Percentiles rank a stretch among this genome's conserved stretches.
Evolutionary conservation across 2,888 invertebrate genomes (phyloP).

Genomic region (Phortica okadai): DNA sequence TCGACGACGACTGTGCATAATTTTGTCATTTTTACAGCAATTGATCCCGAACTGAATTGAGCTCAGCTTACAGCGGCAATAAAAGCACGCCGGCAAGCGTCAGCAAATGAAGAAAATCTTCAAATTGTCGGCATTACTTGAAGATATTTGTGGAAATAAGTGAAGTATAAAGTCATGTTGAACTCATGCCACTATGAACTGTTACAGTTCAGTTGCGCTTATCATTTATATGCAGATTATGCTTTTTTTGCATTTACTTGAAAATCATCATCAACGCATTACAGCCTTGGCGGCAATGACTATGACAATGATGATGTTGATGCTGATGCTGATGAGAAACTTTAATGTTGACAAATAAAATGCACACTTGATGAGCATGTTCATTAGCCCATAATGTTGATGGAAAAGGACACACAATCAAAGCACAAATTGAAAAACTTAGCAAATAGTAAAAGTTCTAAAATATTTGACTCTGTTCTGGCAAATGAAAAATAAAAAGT

Average conservation of each 20-base stretch:
- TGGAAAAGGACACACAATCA: constrained; percentile 43
- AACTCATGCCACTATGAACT: neutral
- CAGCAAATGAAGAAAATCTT: neutral
- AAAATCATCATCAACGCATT: neutral
- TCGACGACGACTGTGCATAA: constrained; percentile 48
- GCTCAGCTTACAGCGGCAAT: neutral
- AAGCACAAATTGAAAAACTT: constrained; percentile 20
- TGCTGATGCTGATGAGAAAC: no score
- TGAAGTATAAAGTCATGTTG: no score
- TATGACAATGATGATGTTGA: neutral
- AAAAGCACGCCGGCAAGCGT: neutral
- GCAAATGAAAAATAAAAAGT: neutral
- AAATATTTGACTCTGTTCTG: no score
- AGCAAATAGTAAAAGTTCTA: neutral
- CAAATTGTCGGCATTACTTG: neutral
- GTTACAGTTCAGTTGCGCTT: neutral
- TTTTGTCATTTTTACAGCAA: constrained; percentile 68
- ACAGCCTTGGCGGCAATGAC: neutral
- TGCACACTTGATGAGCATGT: constrained; percentile 52
- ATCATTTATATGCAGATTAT: constrained; percentile 20
- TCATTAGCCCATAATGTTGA: constrained; percentile 68
- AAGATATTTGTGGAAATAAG: neutral
- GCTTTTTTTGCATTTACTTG: neutral
- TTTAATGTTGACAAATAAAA: neutral
- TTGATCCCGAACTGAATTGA: constrained; percentile 65